Evolutionary conservation across 2,113 vertebrate genomes (phyloP), one percentile per base, ranked within the genome.

Genomic region (Puffinus mauretanicus): DNA sequence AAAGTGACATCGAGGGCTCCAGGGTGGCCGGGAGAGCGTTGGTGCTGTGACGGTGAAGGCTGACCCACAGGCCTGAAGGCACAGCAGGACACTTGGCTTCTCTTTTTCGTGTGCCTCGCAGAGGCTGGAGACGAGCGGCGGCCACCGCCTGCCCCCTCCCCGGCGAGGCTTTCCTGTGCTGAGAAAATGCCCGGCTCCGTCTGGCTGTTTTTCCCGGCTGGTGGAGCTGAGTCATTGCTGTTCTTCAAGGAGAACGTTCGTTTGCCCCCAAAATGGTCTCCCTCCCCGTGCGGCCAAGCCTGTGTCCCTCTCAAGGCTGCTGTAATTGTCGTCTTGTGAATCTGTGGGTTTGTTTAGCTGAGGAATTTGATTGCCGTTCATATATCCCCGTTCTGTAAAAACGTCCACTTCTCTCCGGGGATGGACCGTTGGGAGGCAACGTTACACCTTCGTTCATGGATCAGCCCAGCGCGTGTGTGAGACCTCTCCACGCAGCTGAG

Each of bases 401-500:
- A 38, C 0, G 21, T 25, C 25, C 29, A 3, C 34, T 69, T 46
- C 10, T 49, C 42, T 86, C 60, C 2, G 0, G 49, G 36, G 22
- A 7, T 10, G 26, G 32, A 3, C 20, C 30, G 8, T 11, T 29
- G 29, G 82, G 65, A 82, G 26, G 64, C 30, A 36, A 10, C 2
- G 32, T 1, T 47, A 25, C 25, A 51, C 32, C 70, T 58, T 9
- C 0, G 0, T 32, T 51, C 29, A 3, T 19, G n/a, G 61, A 55
- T 52, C 85, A 57, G 36, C 57, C 47, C 1, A 1, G 22, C 4
- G 8, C 0, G 0, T 2, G n/a, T 34, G 36, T 57, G 60, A 34
- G 40, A 13, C 16, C 29, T 7, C 29, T 46, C 58, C 18, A 8
- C 4, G 15, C 30, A 34, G 55, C 46, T 52, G 34, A 58, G 29